Percentiles rank a stretch among this genome's conserved stretches.
Evolutionary conservation across 1,140 invertebrate species (phyloP).

Genomic region (Calycopis cecrops): DNA sequence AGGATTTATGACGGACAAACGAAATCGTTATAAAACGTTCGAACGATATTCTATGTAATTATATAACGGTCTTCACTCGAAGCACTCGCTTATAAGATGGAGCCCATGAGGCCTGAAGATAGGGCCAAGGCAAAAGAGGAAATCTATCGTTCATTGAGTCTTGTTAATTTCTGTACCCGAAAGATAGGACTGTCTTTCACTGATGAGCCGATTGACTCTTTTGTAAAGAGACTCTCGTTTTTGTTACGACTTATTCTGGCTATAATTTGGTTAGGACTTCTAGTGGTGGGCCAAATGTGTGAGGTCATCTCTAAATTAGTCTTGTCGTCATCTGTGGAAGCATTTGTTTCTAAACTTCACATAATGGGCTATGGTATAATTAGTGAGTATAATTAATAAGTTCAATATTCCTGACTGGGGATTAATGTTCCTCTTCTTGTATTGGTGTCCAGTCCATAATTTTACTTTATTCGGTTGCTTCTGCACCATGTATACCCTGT

Average conservation of each 20-base stretch:
- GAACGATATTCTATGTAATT: too few species aligned
- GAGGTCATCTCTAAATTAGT: constrained; percentile 38
- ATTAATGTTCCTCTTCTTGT: too few species aligned
- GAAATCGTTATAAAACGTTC: too few species aligned
- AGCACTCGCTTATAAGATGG: constrained; percentile 20
- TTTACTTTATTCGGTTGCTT: too few species aligned
- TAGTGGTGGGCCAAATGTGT: constrained; percentile 39
- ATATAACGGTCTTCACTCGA: too few species aligned
- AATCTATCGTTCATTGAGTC: constrained; percentile 42
- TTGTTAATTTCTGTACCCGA: constrained; percentile 46
- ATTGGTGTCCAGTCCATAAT: too few species aligned
- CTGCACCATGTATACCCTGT: too few species aligned
- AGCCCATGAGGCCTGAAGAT: constrained; percentile 21
- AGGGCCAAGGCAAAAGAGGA: constrained; percentile 33
- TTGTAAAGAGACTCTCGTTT: constrained; percentile 27
- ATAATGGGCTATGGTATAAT: constrained; percentile 54
- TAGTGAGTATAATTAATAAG: constrained; percentile 36
- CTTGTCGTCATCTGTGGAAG: constrained; percentile 37
- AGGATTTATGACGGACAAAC: constrained; percentile 1
- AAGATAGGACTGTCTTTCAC: constrained; percentile 48
- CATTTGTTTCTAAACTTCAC: constrained; percentile 48
- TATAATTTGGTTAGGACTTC: constrained; percentile 30
- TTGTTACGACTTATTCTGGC: constrained; percentile 35
- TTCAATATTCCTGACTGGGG: constrained; percentile 1
- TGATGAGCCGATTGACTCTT: constrained; percentile 29